These are phyloP conservation scores for Myotis davidii DNA, from an alignment of 2,113 vertebrate species.

Conservation along the genomic window DNA sequence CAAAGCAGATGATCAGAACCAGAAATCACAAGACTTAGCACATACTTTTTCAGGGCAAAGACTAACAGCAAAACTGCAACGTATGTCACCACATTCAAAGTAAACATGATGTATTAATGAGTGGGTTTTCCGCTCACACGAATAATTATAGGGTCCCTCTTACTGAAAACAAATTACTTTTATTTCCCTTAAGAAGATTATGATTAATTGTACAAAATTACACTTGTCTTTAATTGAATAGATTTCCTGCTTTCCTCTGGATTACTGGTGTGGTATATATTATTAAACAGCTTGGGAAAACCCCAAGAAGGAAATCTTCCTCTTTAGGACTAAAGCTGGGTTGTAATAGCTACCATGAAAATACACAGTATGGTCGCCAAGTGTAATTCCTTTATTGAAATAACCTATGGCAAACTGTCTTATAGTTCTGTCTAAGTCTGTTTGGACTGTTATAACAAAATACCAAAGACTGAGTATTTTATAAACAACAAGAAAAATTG, in stretches of 20 bases:
- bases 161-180: conserved; percentile 70
- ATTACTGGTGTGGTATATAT: conserved; percentile 21
- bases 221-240: conserved; percentile 64
- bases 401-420: not conserved
- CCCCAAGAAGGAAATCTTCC: not conserved
- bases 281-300: conserved; percentile 60
- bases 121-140: conserved; percentile 23
- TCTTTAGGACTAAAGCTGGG: not conserved
- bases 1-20: conserved; percentile 64
- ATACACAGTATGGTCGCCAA: too few species aligned
- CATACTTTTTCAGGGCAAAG: not conserved
- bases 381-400: not conserved
- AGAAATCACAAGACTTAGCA: conserved; percentile 60
- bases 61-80: not conserved
- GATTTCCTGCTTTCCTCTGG: conserved; percentile 44
- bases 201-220: conserved; percentile 77
- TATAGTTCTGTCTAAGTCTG: not conserved
- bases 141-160: conserved; percentile 64
- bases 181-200: conserved; percentile 65
- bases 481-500: not conserved
- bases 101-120: conserved; percentile 43
- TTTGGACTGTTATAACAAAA: not conserved
- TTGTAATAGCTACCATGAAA: not conserved
- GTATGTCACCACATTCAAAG: not conserved
- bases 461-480: not conserved